A percentile compares a stretch with the other conserved stretches of the same genome.
phyloP scores from a whole-genome alignment of 2,888 invertebrate genomes.

The Siphlonurus alternatus region DNA sequence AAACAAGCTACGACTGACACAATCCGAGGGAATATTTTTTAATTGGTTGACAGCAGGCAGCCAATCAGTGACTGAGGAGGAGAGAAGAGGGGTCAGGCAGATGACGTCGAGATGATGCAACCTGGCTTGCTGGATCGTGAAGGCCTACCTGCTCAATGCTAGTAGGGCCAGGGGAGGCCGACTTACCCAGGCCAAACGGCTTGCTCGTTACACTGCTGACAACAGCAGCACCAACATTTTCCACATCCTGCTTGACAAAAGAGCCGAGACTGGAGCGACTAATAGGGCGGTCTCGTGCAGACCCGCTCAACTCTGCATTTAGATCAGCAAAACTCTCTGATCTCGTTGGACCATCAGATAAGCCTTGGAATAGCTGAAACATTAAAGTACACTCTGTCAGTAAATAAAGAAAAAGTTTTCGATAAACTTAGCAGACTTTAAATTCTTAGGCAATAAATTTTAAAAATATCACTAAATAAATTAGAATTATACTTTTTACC shows the following conservation, averaged over 20 bases:
- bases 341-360: conserved; percentile 34
- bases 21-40: neutral
- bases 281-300: conserved; percentile 24
- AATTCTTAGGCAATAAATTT: no score
- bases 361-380: neutral
- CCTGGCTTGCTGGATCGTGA: neutral
- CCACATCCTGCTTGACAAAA: conserved; percentile 30
- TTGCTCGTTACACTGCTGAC: conserved; percentile 41
- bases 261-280: conserved; percentile 5
- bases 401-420: neutral
- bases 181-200: conserved; percentile 71
- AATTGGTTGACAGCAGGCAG: neutral
- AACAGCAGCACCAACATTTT: conserved; percentile 30
- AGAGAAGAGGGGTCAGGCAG: neutral
- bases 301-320: conserved; percentile 39
- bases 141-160: neutral
- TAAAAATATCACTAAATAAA: no score
- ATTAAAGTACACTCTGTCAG: neutral
- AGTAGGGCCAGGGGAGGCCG: conserved; percentile 14
- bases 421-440: no score
- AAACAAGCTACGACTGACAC: no score
- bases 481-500: no score
- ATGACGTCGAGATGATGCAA: neutral
- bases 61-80: neutral
- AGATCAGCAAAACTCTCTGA: conserved; percentile 75